Percentiles rank a stretch among this genome's conserved stretches.
phyloP scores from a whole-genome alignment of 2,797 vertebrate species.

The Oceanodroma leucorhoa region DNA sequence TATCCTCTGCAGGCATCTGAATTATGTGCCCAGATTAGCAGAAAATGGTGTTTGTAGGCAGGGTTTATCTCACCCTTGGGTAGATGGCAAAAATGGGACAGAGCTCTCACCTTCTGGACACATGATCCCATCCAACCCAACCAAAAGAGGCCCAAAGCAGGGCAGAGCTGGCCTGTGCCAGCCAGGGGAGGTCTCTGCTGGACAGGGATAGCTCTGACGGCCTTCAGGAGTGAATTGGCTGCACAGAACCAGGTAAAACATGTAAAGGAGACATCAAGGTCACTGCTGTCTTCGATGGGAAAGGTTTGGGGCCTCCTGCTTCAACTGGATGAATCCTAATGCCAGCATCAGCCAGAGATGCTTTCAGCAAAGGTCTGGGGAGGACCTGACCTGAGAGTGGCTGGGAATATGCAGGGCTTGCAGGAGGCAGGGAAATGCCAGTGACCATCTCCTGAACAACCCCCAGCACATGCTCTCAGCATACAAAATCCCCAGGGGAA shows the following conservation, averaged over 20 bases:
- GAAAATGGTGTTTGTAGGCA: not conserved
- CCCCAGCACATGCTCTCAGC: not conserved
- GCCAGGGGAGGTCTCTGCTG: not conserved
- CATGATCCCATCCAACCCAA: fast-evolving
- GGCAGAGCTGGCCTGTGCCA: not conserved
- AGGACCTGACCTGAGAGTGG: not conserved
- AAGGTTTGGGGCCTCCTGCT: not conserved
- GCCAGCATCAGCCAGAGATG: not conserved
- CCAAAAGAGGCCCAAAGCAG: not conserved
- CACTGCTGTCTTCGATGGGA: not conserved
- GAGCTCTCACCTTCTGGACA: not conserved
- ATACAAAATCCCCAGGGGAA: not conserved
- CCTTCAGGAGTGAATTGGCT: not conserved
- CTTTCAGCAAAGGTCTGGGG: not conserved
- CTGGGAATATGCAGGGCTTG: not conserved
- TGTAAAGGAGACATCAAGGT: not conserved
- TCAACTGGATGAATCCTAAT: not conserved
- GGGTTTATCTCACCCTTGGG: not conserved
- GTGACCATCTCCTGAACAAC: not conserved
- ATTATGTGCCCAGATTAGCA: fast-evolving
- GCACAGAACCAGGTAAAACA: no score
- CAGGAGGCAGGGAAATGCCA: not conserved
- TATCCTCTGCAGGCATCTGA: not conserved
- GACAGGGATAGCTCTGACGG: not conserved
- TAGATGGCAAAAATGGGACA: not conserved